Base-by-base conservation (phyloP, 2,113 vertebrate species). In the Hemibagrus wyckioides region DNA sequence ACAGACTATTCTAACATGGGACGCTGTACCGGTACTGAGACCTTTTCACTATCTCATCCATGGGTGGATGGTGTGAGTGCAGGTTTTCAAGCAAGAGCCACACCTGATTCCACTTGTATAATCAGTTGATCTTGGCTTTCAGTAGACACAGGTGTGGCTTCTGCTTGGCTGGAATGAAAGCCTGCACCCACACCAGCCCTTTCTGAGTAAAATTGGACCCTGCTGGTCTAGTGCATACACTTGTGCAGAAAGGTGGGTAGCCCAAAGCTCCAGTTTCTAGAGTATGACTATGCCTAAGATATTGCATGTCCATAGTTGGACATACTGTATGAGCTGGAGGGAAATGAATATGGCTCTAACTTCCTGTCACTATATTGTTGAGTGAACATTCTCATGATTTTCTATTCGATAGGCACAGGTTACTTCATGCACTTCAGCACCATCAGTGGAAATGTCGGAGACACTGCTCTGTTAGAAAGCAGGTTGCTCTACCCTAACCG, bases 401-500 rank as follows among this genome's bases (percentile, higher is more conserved):
- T 79, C 39, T 33, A 21, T 57, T 80, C n/a, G 14, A 33, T 59
- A 99, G 98, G 91, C 75, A 94, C 93, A 7, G 98, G 98, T 8
- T 97, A 96, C 93, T 99, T 98, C 90, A 98, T 99, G 97, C 96
- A 99, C 93, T 98, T 98, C 25, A 44, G 90, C 89, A 95, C 94
- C 0, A 88, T 90, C 0, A 21, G 85, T 50, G 95, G 92, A 33
- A 91, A 0, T 0, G 65, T 2, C 5, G 94, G 94, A 39, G 90
- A 87, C 82, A 93, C 33, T 0, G 97, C 96, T 2, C 0, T 91
- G 44, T 93, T 99, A 90, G 97, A 99, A 93, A 98, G 96, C 91
- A 92, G 97, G 86, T 82, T 93, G 10, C 85, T 98, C 1, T 98
- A 97, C 88, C 97, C 97, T 14, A 97, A 95, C 85, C 94, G 97